A percentile compares a stretch with the other conserved stretches of the same genome.
Evolutionary conservation across 1,140 invertebrate genomes (phyloP).

Genomic region (Anastatus disparis): DNA sequence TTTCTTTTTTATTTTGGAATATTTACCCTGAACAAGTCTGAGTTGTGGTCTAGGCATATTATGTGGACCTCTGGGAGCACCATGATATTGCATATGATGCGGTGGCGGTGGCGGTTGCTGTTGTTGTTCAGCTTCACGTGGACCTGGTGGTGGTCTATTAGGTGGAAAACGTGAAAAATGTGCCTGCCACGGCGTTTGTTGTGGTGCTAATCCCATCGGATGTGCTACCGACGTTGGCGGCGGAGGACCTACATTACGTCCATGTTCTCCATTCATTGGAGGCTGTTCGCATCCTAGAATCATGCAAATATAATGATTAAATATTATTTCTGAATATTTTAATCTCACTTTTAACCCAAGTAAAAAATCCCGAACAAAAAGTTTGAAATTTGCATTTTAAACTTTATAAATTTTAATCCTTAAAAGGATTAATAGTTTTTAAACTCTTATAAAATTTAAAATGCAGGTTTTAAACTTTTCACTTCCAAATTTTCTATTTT

Average conservation of each 20-base stretch:
- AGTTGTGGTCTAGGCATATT: slow-evolving; percentile 64
- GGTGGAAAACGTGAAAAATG: slow-evolving; percentile 56
- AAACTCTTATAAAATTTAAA: too few relatives aligned
- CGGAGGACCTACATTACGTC: slow-evolving; percentile 46
- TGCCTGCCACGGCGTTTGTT: slow-evolving; percentile 56
- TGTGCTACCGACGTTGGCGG: slow-evolving; percentile 44
- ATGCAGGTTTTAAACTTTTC: too few relatives aligned
- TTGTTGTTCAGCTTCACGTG: slow-evolving; percentile 25
- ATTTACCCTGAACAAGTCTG: slow-evolving; percentile 58
- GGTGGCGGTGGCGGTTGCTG: too few relatives aligned
- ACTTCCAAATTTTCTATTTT: too few relatives aligned
- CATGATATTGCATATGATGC: slow-evolving; percentile 33
- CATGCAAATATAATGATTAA: too few relatives aligned
- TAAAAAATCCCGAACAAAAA: too few relatives aligned
- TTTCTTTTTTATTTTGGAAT: slow-evolving; percentile 41
- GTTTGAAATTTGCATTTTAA: too few relatives aligned
- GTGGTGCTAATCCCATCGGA: slow-evolving; percentile 28
- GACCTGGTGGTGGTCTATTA: slow-evolving; percentile 55
- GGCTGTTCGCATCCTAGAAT: slow-evolving; percentile 54
- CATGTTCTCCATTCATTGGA: slow-evolving; percentile 48
- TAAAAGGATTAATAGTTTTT: too few relatives aligned
- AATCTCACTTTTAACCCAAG: too few relatives aligned
- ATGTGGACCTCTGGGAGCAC: slow-evolving; percentile 51
- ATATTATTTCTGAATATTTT: too few relatives aligned
- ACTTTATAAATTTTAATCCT: too few relatives aligned